A percentile compares a stretch with the other conserved stretches of the same genome.
phyloP scores from a whole-genome alignment of 2,113 vertebrate species.

The Nesoenas mayeri region DNA sequence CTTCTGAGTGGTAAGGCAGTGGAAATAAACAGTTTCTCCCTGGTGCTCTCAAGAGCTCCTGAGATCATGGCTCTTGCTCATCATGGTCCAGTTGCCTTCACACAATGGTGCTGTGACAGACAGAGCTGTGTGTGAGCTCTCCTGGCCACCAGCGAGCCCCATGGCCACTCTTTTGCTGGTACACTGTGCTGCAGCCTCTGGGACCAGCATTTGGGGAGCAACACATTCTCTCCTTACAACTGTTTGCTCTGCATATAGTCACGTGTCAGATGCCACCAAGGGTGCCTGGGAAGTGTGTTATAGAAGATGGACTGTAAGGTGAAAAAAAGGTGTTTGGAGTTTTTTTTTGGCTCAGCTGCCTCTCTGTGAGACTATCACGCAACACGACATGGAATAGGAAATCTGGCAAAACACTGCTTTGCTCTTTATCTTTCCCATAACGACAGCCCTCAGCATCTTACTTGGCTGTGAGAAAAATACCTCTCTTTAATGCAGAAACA shows the following conservation, averaged over 20 bases:
- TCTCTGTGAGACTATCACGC: background rate
- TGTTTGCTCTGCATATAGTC: accelerated
- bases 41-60: background rate
- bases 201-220: accelerated
- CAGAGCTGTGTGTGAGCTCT: background rate
- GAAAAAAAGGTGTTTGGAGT: background rate
- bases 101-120: accelerated
- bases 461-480: background rate
- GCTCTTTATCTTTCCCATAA: background rate
- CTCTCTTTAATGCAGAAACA: background rate
- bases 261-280: background rate
- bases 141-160: background rate
- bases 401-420: background rate
- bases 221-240: background rate
- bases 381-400: background rate
- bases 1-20: background rate
- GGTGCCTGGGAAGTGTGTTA: background rate
- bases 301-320: background rate
- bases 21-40: background rate
- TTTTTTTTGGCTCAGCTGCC: background rate
- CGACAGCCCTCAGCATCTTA: background rate
- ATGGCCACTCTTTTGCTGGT: background rate
- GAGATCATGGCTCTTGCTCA: accelerated
- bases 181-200: background rate
- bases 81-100: accelerated